Evolutionary conservation across 2,113 vertebrate genomes (phyloP), one percentile per base, ranked within the genome.

Genomic region (Acanthisitta chloris): DNA sequence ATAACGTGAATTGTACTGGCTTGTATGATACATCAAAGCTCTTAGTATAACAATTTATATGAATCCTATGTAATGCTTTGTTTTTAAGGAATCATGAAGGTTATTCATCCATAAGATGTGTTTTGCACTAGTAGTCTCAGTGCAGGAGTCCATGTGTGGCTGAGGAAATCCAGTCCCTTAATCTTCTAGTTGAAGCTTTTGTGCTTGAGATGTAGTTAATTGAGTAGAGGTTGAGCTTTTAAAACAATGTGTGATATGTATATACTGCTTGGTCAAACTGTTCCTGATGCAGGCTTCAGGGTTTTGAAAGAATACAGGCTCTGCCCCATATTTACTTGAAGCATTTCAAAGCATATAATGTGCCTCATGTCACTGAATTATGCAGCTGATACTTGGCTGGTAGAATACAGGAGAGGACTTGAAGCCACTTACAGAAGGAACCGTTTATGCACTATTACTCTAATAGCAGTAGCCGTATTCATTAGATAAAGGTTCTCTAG

Each of bases 31-130:
- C 9, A 40, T 26, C 4, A 82, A 62, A 67, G 12, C 26, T 54
- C 19, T 38, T 64, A 14, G 36, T 31, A 48, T 61, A 69, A 14
- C 28, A 13, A 6, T 40, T 88, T 42, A 4, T 42, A 12, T 70
- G 20, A 38, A 14, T 74, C 6, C 26, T 49, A 0, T 57, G 8
- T 65, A 49, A 38, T 2, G 18, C 9, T 46, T 38, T 8, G 14
- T 46, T 62, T 81, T 62, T 69, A 61, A 65, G 42, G n/a, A n/a
- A 19, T 18, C 72, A 9, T 25, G 70, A 52, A 25, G 28, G 17
- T 51, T 26, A 43, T 7, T 73, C 4, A 38, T 40, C 18, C 23
- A 3, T 0, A 0, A 64, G 57, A 33, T 76, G 28, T 0, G 0
- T 43, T 70, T 78, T 59, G 38, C 12, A 7, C 58, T 43, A 33